phyloP scores from a whole-genome alignment of 2,888 invertebrate species.

The Apamea monoglypha region DNA sequence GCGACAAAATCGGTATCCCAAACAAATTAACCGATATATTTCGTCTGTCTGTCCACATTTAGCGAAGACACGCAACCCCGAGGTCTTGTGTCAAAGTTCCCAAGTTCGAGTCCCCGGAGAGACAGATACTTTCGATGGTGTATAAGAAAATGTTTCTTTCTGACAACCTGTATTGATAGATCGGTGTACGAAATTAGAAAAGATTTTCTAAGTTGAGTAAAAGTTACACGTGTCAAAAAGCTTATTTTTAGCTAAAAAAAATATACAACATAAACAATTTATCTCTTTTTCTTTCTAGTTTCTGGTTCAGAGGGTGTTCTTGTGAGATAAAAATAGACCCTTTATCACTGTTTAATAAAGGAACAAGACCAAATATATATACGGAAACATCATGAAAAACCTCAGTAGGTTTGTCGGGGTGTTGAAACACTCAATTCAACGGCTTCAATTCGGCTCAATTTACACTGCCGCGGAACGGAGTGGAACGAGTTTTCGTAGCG shows the following conservation, averaged over 20 bases:
- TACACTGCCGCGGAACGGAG: no score
- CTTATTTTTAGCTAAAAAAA: not conserved
- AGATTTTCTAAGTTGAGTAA: constrained; percentile 6
- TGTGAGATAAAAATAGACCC: not conserved
- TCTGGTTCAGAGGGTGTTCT: not conserved
- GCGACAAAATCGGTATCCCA: not conserved
- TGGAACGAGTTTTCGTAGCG: no score
- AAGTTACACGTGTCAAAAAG: not conserved
- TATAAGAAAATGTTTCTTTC: constrained; percentile 33
- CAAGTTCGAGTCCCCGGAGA: constrained; percentile 54
- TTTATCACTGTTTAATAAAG: not conserved
- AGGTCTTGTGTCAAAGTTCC: constrained; percentile 50
- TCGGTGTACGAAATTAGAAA: constrained; percentile 18
- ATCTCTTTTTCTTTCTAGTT: not conserved
- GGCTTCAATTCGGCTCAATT: no score
- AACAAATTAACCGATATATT: constrained; percentile 48
- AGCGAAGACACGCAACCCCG: constrained; percentile 21
- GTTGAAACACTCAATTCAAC: no score
- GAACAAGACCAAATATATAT: no score
- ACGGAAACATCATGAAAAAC: no score
- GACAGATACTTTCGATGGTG: constrained; percentile 27
- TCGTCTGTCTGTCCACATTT: constrained; percentile 36
- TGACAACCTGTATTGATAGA: constrained; percentile 48
- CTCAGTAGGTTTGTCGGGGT: no score
- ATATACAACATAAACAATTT: not conserved